Evolutionary conservation across 2,888 invertebrate species (phyloP), one percentile per base, ranked within the genome.

Genomic region (Tenodera sinensis): DNA sequence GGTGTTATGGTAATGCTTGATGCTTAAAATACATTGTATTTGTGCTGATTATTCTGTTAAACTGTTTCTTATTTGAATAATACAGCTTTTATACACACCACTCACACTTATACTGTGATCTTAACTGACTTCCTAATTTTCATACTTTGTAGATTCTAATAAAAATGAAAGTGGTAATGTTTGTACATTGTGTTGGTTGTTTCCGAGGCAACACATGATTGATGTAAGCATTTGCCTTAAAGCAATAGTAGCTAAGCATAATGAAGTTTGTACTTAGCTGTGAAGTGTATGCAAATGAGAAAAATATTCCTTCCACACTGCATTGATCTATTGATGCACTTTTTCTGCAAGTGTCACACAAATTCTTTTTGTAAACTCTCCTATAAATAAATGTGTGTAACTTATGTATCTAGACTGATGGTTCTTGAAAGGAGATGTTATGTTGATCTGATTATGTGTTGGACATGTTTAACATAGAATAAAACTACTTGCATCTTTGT

Each of bases 51-150:
- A 25, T 71, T 71, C 54, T 71, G 54, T 71, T 71, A 71, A 71
- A 71, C 54, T 20, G 20, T 71, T 71, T 71, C 54, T 71, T 4
- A 71, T 71, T 71, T 71, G 25, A 20, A 71, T 20, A 20, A 71
- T 42, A 42, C 20, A 85, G 54, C 54, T 85, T 85, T 85, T 85
- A 85, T 85, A 86, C 30, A 81, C 1, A 15, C 3, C 54, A 81
- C 81, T 86, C 81, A 81, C 42, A 42, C 81, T 86, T 71, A 9
- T 86, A 28, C 86, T 86, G 86, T 86, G 86, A 81, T 86, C 86
- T 86, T 27, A 15, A 71, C 12, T 71, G 81, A 54, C 81, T 86
- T 86, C 54, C 54, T 86, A 81, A 47, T 86, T 85, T 54, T 86
- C 12, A 30, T 84, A 84, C 84, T 86, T 81, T 86, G 81, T 86